Base-by-base conservation (phyloP, 2,113 vertebrate species). In the Pseudolaguvia tuberculata region DNA sequence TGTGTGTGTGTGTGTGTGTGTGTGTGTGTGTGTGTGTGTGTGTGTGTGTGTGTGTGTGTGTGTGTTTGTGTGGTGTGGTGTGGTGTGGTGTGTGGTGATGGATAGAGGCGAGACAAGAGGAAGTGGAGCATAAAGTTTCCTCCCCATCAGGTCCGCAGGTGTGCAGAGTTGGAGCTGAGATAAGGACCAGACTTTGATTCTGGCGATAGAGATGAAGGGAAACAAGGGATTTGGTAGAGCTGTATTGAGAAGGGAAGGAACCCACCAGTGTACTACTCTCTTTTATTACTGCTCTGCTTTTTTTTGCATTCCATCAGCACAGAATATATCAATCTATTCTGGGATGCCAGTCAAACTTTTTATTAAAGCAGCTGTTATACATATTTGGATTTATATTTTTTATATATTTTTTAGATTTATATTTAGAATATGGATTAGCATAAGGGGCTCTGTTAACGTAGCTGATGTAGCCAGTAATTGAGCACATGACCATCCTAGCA, bases 231-330 rank as follows among this genome's bases (percentile, higher is more conserved):
- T 77, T 53, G 35, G 66, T 39, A 61, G 42, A 20, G 15, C 13
- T 15, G 56, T 25, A n/a, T 25, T 0, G 52, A 75, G 55, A 35
- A 62, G 57, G 55, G 31, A 23, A 45, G 31, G 47, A 70, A 31
- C n/a, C 57, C 75, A 53, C 48, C 23, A 25, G 48, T 18, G 57
- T 39, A 12, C 62, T 47, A 45, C 39, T 5, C 72, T 25, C 2
- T 53, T 65, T 35, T 31, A 52, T 65, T 63, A 65, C 48, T 65
- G 18, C 21, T 57, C 25, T 68, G n/a, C 20, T 11, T 45, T 73
- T n/a, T 35, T 5, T 73, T 13, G 76, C 79, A 72, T 78, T 78
- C 75, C 10, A 78, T 68, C 70, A 68, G 53, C 61, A 31, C 17
- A 12, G n/a, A 25, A 23, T 39, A 27, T 25, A 21, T 75, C 72